Base-by-base conservation (phyloP, 2,797 vertebrate species). In the Allobates femoralis region DNA sequence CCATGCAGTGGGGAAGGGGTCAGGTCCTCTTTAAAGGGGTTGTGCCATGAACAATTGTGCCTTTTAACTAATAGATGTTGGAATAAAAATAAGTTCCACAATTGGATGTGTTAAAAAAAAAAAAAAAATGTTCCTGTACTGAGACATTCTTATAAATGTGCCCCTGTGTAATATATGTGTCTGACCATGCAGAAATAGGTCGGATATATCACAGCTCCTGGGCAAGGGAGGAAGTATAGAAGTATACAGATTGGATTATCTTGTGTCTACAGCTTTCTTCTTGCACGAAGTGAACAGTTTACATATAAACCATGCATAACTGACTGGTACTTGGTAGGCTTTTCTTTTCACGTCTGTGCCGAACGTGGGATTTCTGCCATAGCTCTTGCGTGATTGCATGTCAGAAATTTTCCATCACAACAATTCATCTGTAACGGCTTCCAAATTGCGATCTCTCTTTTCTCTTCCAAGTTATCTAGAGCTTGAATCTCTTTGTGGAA, bases 371-470 rank as follows among this genome's bases (percentile, higher is more conserved):
- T 32, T 53, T 77, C 50, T 55, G 73, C 50, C 51, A 75, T 26
- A 30, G 18, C 32, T 77, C 50, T 77, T 77, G 26, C 6, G 6
- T 55, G 15, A 76, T 32, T 30, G 64, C 28, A 32, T 67, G 16
- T 74, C 23, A 75, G 37, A 51, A 74, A 67, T 67, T 67, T 67
- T 67, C 64, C 64, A 67, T 67, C 64, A 67, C 30, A 67, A 60
- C 56, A 58, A 66, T 30, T 66, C 62, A 66, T 67, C 30, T 67
- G 64, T 67, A 32, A 34, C 10, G 15, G 30, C 30, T 67, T 67
- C 64, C 64, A 67, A 67, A 67, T 67, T 34, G 16, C 10, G 8
- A 66, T 11, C 19, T 76, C 18, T 30, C n/a, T 10, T 26, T 53
- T 26, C 46, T 28, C 46, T 51, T 50, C 37, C 71, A 74, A 74